These are phyloP conservation scores for Ligdia adustata DNA, from an alignment of 2,888 invertebrate species.

Conservation along the genomic window DNA sequence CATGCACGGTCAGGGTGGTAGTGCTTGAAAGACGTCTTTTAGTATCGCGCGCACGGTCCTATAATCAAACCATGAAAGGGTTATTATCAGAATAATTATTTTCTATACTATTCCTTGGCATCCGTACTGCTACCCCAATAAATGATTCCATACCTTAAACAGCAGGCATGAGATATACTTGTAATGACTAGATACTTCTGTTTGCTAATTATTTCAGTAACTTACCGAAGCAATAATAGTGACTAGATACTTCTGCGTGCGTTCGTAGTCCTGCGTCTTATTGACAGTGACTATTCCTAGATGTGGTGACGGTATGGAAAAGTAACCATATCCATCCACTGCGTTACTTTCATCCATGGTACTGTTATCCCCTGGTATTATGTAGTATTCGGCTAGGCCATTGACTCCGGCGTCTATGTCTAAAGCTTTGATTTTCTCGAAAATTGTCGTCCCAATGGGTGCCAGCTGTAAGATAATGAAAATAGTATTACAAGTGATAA, in stretches of 20 bases:
- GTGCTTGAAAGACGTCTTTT: slow-evolving; percentile 91
- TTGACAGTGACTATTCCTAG: slow-evolving; percentile 95
- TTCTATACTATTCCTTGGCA: too few species aligned
- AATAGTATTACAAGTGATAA: slow-evolving; percentile 5
- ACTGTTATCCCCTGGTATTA: slow-evolving; percentile 86
- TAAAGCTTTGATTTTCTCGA: slow-evolving; percentile 90
- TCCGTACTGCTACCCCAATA: too few species aligned
- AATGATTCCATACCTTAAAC: too few species aligned
- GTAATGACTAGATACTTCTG: too few species aligned
- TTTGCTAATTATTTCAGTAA: too few species aligned
- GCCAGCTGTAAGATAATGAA: slow-evolving; percentile 87
- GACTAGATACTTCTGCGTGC: slow-evolving; percentile 93
- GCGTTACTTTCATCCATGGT: slow-evolving; percentile 79
- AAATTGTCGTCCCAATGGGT: slow-evolving; percentile 93
- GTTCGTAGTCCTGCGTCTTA: slow-evolving; percentile 94
- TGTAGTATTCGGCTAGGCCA: slow-evolving; percentile 93
- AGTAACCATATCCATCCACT: slow-evolving; percentile 91
- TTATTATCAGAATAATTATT: too few species aligned
- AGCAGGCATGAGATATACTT: too few species aligned
- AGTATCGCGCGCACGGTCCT: slow-evolving; percentile 94
- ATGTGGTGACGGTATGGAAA: slow-evolving; percentile 93
- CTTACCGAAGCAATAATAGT: slow-evolving; percentile 95
- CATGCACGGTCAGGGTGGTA: slow-evolving; percentile 92
- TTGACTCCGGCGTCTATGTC: slow-evolving; percentile 95
- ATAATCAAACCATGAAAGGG: too few species aligned